Evolutionary conservation across 2,113 vertebrate species (phyloP).

Genomic region (Indri indri): DNA sequence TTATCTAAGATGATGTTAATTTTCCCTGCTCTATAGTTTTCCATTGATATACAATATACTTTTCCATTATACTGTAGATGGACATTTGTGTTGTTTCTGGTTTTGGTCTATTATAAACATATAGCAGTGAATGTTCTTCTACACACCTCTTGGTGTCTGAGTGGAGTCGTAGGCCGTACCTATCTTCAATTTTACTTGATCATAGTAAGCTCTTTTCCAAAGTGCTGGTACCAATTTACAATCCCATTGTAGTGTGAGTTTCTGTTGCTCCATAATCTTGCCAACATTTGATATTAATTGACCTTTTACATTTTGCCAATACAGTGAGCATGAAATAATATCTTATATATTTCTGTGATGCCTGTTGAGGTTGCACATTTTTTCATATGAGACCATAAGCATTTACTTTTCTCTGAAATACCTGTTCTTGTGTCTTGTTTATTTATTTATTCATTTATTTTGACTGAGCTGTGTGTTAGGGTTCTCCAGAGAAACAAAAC

Average conservation of each 20-base stretch:
- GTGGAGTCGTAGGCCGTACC: background rate
- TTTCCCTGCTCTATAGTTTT: background rate
- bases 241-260: background rate
- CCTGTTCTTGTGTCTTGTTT: background rate
- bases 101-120: background rate
- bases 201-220: background rate
- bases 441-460: background rate
- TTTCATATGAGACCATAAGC: background rate
- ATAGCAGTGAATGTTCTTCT: background rate
- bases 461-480: background rate
- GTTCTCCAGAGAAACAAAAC: background rate
- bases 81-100: background rate
- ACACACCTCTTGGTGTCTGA: background rate
- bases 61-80: background rate
- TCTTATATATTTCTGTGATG: background rate
- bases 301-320: background rate
- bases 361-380: background rate
- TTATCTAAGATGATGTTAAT: background rate
- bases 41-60: background rate
- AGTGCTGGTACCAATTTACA: background rate
- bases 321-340: background rate
- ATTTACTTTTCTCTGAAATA: background rate
- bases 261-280: background rate
- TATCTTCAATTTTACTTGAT: background rate
- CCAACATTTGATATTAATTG: background rate